Evolutionary conservation across 2,113 vertebrate species (phyloP).

Genomic region (Tursiops truncatus): DNA sequence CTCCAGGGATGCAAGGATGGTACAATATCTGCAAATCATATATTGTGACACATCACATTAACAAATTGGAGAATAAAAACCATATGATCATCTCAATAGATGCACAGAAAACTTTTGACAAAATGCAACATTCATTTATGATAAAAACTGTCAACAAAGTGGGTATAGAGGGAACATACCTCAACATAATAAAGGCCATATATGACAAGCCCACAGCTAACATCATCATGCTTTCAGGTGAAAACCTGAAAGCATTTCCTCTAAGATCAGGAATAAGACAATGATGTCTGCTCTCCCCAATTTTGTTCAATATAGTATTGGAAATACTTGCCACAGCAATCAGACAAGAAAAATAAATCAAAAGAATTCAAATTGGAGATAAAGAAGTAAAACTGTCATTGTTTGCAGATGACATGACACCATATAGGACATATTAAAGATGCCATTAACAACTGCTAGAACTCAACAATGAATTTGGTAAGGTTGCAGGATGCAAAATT

Average conservation of each 20-base stretch:
- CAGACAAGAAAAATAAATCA: not conserved
- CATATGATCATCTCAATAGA: too few species aligned
- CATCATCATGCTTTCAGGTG: not conserved
- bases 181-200: not conserved
- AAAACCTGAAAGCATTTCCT: not conserved
- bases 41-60: too few species aligned
- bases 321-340: not conserved
- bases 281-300: not conserved
- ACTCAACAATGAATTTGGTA: not conserved
- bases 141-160: not conserved
- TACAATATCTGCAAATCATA: too few species aligned
- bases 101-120: not conserved
- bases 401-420: not conserved
- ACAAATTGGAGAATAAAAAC: too few species aligned
- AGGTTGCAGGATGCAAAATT: not conserved
- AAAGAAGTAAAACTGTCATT: not conserved
- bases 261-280: not conserved
- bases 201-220: not conserved
- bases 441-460: not conserved
- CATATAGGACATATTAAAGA: not conserved
- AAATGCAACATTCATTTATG: not conserved
- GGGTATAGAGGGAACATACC: not conserved
- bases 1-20: too few species aligned
- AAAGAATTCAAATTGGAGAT: not conserved
- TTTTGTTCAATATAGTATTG: not conserved